A percentile compares a stretch with the other conserved stretches of the same genome.
phyloP scores from a whole-genome alignment of 2,888 invertebrate genomes.

The Oscheius sp. region DNA sequence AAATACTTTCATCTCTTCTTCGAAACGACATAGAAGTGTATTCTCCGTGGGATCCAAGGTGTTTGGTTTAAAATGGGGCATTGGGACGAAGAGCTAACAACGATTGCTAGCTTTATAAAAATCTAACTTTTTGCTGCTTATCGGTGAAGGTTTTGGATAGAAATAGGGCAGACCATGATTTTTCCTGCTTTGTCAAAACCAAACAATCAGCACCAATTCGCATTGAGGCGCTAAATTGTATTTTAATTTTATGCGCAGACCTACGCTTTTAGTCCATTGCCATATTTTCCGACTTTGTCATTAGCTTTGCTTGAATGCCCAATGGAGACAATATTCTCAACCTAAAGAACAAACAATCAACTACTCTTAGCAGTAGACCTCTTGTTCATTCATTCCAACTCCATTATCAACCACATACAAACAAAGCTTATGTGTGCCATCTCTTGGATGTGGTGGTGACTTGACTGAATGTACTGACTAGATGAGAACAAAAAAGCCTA shows the following conservation, averaged over 20 bases:
- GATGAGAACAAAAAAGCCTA: too few relatives aligned
- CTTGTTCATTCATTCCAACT: conserved; percentile 72
- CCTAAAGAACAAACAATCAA: not conserved
- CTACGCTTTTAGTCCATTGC: conserved; percentile 74
- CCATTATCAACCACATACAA: conserved; percentile 73
- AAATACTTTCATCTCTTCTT: not conserved
- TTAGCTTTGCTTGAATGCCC: conserved; percentile 40
- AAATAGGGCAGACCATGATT: not conserved
- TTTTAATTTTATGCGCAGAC: conserved; percentile 43
- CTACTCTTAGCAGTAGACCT: not conserved
- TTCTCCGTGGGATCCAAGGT: not conserved
- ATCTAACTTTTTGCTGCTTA: not conserved
- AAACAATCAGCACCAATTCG: conserved; percentile 49
- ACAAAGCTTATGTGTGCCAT: conserved; percentile 54
- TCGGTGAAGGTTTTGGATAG: not conserved
- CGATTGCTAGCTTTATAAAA: not conserved
- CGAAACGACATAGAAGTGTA: not conserved
- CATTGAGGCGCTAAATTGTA: conserved; percentile 41
- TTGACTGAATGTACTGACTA: too few relatives aligned
- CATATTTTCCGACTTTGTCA: conserved; percentile 73
- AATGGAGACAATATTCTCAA: conserved; percentile 1
- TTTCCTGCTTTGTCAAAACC: not conserved
- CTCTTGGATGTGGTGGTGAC: too few relatives aligned
- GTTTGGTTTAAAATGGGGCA: not conserved
- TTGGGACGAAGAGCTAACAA: too few relatives aligned